These are phyloP conservation scores for Melitaea cinxia DNA, from an alignment of 1,140 invertebrate species.

Conservation along the genomic window DNA sequence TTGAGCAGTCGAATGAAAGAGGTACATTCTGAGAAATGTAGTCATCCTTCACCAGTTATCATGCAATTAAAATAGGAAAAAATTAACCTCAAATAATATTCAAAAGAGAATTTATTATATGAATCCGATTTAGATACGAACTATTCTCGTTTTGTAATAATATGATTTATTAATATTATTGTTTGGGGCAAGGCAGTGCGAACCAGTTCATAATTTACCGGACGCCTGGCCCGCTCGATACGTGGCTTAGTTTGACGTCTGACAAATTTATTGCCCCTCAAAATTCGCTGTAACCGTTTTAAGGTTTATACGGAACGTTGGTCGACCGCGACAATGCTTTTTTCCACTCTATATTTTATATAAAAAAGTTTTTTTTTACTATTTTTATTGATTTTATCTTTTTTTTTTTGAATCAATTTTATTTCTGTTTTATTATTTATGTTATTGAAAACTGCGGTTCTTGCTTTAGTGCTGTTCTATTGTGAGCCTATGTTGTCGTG, in stretches of 20 bases:
- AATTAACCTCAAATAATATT: neutral
- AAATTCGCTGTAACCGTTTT: conserved; percentile 52
- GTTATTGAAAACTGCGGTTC: no score
- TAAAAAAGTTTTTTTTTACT: conserved; percentile 1
- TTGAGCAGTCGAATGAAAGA: no score
- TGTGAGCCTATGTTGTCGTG: no score
- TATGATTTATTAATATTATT: conserved; percentile 57
- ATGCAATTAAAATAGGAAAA: no score
- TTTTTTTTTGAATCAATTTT: neutral
- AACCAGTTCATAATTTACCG: conserved; percentile 64
- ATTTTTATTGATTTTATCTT: neutral
- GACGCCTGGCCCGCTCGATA: conserved; percentile 66
- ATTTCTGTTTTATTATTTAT: no score
- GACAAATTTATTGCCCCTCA: conserved; percentile 75
- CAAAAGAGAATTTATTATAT: conserved; percentile 33
- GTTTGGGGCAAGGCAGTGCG: conserved; percentile 33
- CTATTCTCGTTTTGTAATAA: conserved; percentile 40
- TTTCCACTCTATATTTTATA: neutral
- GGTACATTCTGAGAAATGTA: no score
- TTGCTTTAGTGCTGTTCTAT: no score
- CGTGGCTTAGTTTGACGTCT: conserved; percentile 76
- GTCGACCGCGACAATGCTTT: conserved; percentile 8
- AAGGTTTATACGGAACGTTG: conserved; percentile 34
- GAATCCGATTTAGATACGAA: conserved; percentile 43
- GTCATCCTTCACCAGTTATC: no score